A percentile compares a stretch with the other conserved stretches of the same genome.
Conservation (phyloP, 2,797 vertebrate genomes). For the Thunnus albacares region DNA sequence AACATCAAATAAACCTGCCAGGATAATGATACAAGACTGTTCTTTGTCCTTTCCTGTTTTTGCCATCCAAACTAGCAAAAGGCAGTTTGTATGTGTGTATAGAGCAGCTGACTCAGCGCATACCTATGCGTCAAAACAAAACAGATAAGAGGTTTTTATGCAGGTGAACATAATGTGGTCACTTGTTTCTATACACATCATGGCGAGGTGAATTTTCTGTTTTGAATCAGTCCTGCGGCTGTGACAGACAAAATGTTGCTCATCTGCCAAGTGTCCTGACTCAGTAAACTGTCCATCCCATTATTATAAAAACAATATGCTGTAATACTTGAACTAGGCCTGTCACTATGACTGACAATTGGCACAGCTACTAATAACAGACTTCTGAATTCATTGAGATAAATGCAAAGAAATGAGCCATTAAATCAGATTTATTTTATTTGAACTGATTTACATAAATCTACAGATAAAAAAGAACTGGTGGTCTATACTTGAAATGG, state of each 20-base stretch:
- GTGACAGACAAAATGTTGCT: background rate
- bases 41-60: slow-evolving; percentile 40
- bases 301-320: background rate
- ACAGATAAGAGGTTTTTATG: slow-evolving; percentile 19
- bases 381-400: slow-evolving; percentile 12
- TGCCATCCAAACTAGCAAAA: background rate
- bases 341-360: background rate
- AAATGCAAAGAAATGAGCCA: slow-evolving; percentile 45
- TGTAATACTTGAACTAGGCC: background rate
- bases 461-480: slow-evolving; percentile 84
- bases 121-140: background rate
- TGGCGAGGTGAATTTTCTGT: background rate
- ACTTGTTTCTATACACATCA: background rate
- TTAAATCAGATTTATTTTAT: slow-evolving; percentile 88
- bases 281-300: no score
- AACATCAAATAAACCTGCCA: slow-evolving; percentile 81
- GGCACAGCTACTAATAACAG: no score
- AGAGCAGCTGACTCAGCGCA: slow-evolving; percentile 26
- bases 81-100: background rate
- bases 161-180: slow-evolving; percentile 4
- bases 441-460: slow-evolving; percentile 82
- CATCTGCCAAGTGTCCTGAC: background rate
- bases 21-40: slow-evolving; percentile 42
- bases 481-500: slow-evolving; percentile 69
- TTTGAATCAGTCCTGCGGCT: background rate